Evolutionary conservation across 1,140 invertebrate genomes (phyloP).

Genomic region (Drosophila tropicalis): DNA sequence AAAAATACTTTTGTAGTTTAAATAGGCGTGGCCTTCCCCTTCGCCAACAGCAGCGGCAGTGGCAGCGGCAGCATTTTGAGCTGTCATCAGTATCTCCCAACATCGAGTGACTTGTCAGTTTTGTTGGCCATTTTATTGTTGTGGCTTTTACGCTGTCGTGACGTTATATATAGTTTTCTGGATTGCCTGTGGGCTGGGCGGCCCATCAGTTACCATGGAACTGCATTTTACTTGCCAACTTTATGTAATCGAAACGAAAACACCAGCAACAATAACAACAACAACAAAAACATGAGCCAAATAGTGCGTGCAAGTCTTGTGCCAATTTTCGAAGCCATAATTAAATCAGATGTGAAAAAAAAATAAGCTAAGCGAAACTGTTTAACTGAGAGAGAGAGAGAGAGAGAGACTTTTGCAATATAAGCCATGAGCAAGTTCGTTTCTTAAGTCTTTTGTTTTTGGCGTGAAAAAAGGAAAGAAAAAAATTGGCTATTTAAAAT

Average conservation of each 20-base stretch:
- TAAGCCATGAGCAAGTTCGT: slow-evolving; percentile 50
- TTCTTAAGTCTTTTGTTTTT: slow-evolving; percentile 66
- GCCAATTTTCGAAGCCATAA: slow-evolving; percentile 52
- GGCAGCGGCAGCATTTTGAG: background rate
- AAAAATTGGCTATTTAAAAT: slow-evolving; percentile 7
- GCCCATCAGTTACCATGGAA: slow-evolving; percentile 19
- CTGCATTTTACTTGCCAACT: slow-evolving; percentile 24
- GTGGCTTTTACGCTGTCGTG: slow-evolving; percentile 5
- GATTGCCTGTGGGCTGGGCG: slow-evolving; percentile 29
- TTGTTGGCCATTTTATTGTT: slow-evolving; percentile 10
- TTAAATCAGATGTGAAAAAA: slow-evolving; percentile 58
- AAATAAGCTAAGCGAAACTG: slow-evolving; percentile 13
- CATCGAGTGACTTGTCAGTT: slow-evolving; percentile 18
- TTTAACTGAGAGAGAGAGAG: background rate
- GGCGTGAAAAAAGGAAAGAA: slow-evolving; percentile 12
- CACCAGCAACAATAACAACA: slow-evolving; percentile 21
- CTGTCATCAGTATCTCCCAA: slow-evolving; percentile 9
- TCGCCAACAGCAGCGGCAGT: background rate
- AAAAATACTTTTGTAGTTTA: background rate
- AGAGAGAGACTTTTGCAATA: slow-evolving; percentile 44
- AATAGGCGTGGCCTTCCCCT: slow-evolving; percentile 7
- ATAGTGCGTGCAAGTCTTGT: slow-evolving; percentile 58
- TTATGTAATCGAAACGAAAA: slow-evolving; percentile 40
- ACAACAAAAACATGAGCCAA: slow-evolving; percentile 25
- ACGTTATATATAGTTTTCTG: background rate